Evolutionary conservation across 2,113 vertebrate species (phyloP), one percentile per base, ranked within the genome.

Genomic region (Pelecanus crispus): DNA sequence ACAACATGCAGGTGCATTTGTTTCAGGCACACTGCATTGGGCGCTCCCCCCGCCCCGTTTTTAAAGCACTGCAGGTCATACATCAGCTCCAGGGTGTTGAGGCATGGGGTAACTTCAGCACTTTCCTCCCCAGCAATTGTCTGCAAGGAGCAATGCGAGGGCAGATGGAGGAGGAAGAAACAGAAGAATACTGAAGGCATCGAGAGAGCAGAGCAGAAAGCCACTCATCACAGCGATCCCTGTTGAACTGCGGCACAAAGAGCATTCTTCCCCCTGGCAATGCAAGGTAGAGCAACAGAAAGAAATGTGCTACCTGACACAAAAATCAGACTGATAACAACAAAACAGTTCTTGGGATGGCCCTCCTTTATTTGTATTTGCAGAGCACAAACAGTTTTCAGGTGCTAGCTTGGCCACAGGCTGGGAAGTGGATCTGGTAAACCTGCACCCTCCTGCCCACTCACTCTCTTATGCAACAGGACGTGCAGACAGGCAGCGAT

Each of bases 181-280:
- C 0, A 1, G 22, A 26, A 67, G 14, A 63, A 38, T 45, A 65
- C 0, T 34, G 28, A 36, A 80, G 16, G 20, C 49, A 13, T 1
- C 0, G 9, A 31, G 58, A 61, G 42, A n/a, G 42, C 34, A 81
- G 31, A 73, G 67, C 50, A 70, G 40, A 44, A 18, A 58, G 40
- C n/a, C 32, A 10, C 38, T 50, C 29, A 20, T 4, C n/a, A 28
- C 52, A 19, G 38, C 13, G 38, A 47, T 42, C 50, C 67, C 26
- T 20, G 58, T 12, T 7, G 10, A 70, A 49, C 59, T 47, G 31
- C 9, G 29, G 22, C 59, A 81, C 34, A 49, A 38, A 50, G 31
- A 52, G 22, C 16, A 24, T 56, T 7, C 24, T 59, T 59, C 6
- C 17, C 29, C 22, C 11, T 4, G 10, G 74, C 45, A 86, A 11